phyloP scores from a whole-genome alignment of 2,797 vertebrate genomes.

The Chelonia mydas region DNA sequence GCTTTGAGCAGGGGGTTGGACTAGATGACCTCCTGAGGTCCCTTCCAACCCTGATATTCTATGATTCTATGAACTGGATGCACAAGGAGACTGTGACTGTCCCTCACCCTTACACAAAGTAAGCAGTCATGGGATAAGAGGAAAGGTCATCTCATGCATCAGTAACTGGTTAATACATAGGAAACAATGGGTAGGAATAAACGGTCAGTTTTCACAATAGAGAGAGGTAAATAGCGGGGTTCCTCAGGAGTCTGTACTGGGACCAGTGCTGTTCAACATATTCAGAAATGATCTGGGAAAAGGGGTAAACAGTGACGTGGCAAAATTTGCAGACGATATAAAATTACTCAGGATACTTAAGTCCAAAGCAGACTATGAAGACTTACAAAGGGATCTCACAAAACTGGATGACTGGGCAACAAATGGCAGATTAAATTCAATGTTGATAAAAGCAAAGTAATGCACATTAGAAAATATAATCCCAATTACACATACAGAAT shows the following conservation, averaged over 20 bases:
- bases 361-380: not conserved
- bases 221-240: too few relatives aligned
- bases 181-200: not conserved
- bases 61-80: not conserved
- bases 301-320: not conserved
- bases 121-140: too few relatives aligned
- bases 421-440: not conserved
- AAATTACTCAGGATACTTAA: not conserved
- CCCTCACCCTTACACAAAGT: too few relatives aligned
- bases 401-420: not conserved
- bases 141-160: not conserved
- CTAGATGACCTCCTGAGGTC: too few relatives aligned
- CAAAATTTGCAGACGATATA: not conserved
- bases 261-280: not conserved
- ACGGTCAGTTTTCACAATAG: not conserved
- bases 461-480: not conserved
- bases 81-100: not conserved
- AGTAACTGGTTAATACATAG: not conserved
- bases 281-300: not conserved
- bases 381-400: not conserved
- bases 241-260: not conserved
- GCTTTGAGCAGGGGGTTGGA: too few relatives aligned
- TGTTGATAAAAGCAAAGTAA: not conserved
- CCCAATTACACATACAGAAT: not conserved
- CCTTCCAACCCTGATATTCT: too few relatives aligned